Base-by-base conservation (phyloP, 1,140 invertebrate genomes). In the Odontomachus brunneus region DNA sequence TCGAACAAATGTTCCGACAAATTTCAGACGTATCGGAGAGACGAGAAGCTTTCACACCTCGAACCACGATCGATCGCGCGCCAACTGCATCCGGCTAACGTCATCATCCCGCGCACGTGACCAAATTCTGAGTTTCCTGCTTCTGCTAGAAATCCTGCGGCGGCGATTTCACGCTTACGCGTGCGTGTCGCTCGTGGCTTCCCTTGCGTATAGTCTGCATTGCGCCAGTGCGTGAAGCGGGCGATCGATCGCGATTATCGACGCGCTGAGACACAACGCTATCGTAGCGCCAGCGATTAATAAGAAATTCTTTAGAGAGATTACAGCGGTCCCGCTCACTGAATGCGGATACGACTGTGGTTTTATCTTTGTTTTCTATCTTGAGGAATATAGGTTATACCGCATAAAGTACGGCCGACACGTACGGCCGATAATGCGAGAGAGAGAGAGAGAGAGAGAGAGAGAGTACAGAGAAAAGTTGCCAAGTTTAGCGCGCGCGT, bases 31-130 rank as follows among this genome's bases (percentile, higher is more conserved):
- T 19, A 44, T 69, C 26, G 69, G 26, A 69, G 48, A 84, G 75
- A 69, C 19, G 48, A 14, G 17, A 49, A 69, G 82, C 59, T 84
- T 84, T 88, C 75, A 71, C 82, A 80, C 51, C 83, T 84, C 80
- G 73, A 85, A 71, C 55, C 48, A 48, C 82, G 82, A 88, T 88
- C 86, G 85, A 88, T 88, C 85, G 85, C 66, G 73, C 69, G 55
- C 60, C 71, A 78, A 88, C 85, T 87, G 85, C 86, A 88, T 88
- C 57, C 74, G 82, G 80, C 76, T 84, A 84, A 84, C 86, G 85
- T 88, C 85, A 88, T 87, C 75, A 73, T 84, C 72, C 75, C 63
- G 75, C 76, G 57, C 67, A 82, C 69, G 62, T 84, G 74, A 80
- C 75, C 48, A 87, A 88, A 84, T 84, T 81, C 84, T 29, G 33